Percentiles rank a stretch among this genome's conserved stretches.
phyloP scores from a whole-genome alignment of 2,113 vertebrate species.

The Pelobates fuscus region DNA sequence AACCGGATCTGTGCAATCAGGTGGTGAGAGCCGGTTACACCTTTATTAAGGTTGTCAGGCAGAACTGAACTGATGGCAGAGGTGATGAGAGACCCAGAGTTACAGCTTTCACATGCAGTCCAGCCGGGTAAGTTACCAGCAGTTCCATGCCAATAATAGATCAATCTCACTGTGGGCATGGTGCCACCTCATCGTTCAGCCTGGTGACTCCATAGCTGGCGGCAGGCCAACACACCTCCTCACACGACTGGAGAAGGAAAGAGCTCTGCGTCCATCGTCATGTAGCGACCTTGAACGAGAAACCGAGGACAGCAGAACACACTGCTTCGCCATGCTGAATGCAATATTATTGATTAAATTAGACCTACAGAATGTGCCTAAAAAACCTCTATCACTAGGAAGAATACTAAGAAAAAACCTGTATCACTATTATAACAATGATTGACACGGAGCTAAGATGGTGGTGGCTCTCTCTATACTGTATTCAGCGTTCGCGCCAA shows the following conservation, averaged over 20 bases:
- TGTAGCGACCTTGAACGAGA: not conserved
- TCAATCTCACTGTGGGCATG: not conserved
- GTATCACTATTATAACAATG: no score
- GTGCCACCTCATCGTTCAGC: constrained; percentile 2
- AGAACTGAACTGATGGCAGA: not conserved
- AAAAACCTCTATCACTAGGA: no score
- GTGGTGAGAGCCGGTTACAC: not conserved
- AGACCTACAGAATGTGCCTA: no score
- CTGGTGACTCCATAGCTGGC: not conserved
- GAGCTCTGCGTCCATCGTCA: not conserved
- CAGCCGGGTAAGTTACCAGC: not conserved
- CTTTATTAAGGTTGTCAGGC: not conserved
- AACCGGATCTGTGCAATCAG: no score
- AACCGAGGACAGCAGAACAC: no score
- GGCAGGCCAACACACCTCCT: not conserved
- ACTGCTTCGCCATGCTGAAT: no score
- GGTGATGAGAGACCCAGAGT: not conserved
- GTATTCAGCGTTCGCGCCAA: no score
- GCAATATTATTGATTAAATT: no score
- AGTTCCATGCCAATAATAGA: constrained; percentile 24
- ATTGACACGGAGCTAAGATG: no score
- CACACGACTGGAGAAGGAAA: not conserved
- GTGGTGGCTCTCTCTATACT: no score
- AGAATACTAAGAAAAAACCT: no score
- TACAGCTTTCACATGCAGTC: not conserved